phyloP scores from a whole-genome alignment of 2,113 vertebrate genomes.

The Sula dactylatra region DNA sequence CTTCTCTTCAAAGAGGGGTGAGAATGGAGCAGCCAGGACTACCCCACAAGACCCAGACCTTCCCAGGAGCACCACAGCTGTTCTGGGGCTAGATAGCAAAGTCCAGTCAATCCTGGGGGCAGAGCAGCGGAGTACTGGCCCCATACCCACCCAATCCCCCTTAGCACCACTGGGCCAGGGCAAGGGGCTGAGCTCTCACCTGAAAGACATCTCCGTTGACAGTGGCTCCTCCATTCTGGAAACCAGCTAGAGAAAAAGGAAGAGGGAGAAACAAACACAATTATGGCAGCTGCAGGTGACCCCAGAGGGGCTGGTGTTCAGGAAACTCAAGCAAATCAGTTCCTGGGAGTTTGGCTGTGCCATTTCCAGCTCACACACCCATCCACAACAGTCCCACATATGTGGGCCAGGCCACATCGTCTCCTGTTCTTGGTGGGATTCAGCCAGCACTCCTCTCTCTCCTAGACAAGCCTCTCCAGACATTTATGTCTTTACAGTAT shows the following conservation, averaged over 20 bases:
- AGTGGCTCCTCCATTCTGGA: constrained; percentile 79
- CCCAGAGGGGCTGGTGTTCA: neutral
- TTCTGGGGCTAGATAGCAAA: neutral
- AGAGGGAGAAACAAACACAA: constrained; percentile 5
- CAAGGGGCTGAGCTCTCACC: constrained; percentile 77
- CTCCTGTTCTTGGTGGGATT: neutral
- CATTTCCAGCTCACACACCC: neutral
- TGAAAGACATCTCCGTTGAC: constrained; percentile 92
- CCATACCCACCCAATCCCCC: neutral
- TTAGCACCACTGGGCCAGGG: neutral
- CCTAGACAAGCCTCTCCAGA: neutral
- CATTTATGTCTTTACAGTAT: neutral
- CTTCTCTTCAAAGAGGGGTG: neutral
- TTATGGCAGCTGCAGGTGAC: neutral
- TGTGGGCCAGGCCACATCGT: neutral
- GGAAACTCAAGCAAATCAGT: neutral
- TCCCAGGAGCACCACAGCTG: neutral
- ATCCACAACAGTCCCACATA: neutral
- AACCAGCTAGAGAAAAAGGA: constrained; percentile 70
- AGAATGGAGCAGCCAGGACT: neutral
- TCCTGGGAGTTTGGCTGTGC: neutral
- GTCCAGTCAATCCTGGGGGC: neutral
- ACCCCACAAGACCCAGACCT: neutral
- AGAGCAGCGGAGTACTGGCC: neutral
- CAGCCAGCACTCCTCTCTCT: neutral